Evolutionary conservation across 2,797 vertebrate genomes (phyloP).

Genomic region (Lepus oiostolus): DNA sequence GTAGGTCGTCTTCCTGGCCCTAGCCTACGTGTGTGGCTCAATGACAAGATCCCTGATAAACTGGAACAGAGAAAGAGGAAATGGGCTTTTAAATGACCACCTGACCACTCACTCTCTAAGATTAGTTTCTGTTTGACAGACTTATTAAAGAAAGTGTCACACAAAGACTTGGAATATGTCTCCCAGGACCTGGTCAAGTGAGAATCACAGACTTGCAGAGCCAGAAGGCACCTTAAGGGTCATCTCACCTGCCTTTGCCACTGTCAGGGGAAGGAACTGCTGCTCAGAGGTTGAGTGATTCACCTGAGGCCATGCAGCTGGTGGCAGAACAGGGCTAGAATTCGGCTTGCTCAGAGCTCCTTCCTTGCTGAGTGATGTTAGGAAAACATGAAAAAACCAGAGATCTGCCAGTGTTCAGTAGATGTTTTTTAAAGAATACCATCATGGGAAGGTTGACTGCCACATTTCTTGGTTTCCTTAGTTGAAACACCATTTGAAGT

Average conservation of each 20-base stretch:
- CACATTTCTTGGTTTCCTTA: not conserved
- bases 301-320: not conserved
- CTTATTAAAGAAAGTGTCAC: conserved; percentile 64
- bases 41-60: conserved; percentile 84
- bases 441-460: not conserved
- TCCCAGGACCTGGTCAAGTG: not conserved
- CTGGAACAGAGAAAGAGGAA: conserved; percentile 71
- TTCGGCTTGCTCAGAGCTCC: not conserved
- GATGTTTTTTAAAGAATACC: not conserved
- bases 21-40: conserved; percentile 67
- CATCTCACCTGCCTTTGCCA: not conserved
- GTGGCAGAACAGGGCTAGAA: not conserved
- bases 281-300: not conserved
- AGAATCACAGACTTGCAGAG: not conserved
- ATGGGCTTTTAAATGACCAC: conserved; percentile 70
- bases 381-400: not conserved
- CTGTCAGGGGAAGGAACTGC: conserved; percentile 4
- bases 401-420: not conserved
- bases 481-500: not conserved
- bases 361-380: not conserved
- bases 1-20: conserved; percentile 62
- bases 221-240: not conserved
- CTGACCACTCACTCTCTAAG: conserved; percentile 53
- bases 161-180: conserved; percentile 48
- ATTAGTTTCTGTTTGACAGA: conserved; percentile 76